These are phyloP conservation scores for Microtus ochrogaster DNA, from an alignment of 2,113 vertebrate species.

Conservation along the genomic window DNA sequence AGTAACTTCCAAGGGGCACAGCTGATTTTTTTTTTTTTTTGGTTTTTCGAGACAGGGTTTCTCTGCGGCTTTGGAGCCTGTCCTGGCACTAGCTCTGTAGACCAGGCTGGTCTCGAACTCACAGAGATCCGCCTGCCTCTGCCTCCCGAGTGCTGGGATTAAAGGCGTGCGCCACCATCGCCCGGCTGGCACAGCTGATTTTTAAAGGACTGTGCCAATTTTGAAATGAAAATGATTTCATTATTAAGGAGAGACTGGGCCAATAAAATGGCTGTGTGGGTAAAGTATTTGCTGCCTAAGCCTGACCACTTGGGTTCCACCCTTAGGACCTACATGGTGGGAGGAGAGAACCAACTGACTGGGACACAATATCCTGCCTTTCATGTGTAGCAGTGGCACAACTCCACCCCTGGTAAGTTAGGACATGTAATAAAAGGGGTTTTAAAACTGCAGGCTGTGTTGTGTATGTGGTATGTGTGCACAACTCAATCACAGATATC, in stretches of 20 bases:
- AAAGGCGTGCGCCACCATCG: no score
- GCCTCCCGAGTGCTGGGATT: no score
- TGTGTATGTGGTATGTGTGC: not conserved
- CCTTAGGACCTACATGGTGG: not conserved
- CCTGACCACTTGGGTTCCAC: not conserved
- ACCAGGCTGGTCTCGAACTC: no score
- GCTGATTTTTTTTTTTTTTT: not conserved
- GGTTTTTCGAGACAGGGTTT: no score
- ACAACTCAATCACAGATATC: not conserved
- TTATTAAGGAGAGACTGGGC: not conserved
- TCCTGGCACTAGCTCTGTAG: no score
- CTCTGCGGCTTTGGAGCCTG: no score
- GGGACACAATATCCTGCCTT: not conserved
- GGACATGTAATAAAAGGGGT: not conserved
- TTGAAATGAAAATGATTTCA: not conserved
- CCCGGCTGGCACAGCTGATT: not conserved
- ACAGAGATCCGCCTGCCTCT: no score
- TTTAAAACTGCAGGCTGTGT: not conserved
- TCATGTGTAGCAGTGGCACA: no score
- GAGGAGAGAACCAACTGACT: not conserved
- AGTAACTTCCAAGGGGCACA: not conserved
- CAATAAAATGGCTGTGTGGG: no score
- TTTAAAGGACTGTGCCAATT: not conserved
- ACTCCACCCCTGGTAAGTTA: not conserved
- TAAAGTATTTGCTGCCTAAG: not conserved